Conservation (phyloP, 2,113 vertebrate genomes). For the Panthera uncia region DNA sequence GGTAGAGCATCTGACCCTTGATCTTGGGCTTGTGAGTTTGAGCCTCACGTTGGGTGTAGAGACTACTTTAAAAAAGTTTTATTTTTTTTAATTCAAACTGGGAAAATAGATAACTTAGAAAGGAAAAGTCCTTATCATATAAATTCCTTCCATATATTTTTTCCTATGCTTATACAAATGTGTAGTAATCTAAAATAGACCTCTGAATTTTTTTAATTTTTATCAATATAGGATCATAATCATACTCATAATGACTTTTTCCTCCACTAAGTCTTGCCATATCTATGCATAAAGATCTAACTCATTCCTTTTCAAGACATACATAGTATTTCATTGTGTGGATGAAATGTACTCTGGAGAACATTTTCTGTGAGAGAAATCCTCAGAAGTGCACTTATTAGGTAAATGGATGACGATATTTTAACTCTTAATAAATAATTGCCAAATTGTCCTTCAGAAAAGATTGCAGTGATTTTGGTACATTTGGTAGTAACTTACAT, state of each 20-base stretch:
- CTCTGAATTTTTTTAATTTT: neutral
- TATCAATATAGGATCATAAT: neutral
- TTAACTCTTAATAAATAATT: constrained; percentile 12
- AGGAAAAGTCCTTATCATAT: neutral
- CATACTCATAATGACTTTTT: neutral
- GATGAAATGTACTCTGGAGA: neutral
- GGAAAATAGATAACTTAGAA: neutral
- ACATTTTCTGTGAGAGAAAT: neutral
- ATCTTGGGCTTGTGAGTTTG: neutral
- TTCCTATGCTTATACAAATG: neutral
- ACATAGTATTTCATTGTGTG: neutral
- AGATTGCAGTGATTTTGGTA: neutral
- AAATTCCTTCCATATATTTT: neutral
- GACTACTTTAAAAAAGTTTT: neutral
- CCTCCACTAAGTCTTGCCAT: neutral
- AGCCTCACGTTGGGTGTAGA: neutral
- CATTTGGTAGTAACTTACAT: neutral
- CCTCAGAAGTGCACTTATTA: neutral
- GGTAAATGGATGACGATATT: neutral
- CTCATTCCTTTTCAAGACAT: neutral
- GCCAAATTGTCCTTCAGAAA: neutral
- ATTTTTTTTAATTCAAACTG: neutral
- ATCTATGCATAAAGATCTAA: neutral
- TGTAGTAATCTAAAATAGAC: neutral
- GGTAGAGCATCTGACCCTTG: neutral